A percentile compares a stretch with the other conserved stretches of the same genome.
phyloP scores from a whole-genome alignment of 2,113 vertebrate genomes.

The Mystacornis crossleyi region DNA sequence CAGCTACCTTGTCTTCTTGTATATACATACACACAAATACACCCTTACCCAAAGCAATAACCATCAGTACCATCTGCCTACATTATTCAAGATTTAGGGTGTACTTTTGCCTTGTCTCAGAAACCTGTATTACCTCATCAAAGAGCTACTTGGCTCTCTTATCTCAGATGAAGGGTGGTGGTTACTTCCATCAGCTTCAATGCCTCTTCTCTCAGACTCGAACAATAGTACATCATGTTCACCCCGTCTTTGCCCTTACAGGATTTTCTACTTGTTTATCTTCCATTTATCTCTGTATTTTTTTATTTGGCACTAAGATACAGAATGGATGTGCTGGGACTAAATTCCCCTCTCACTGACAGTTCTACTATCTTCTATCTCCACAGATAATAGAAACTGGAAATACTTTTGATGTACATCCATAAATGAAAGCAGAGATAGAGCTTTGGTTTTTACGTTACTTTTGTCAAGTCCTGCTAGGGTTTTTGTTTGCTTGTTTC shows the following conservation, averaged over 20 bases:
- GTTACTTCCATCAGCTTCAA: constrained; percentile 22
- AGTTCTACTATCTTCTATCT: neutral
- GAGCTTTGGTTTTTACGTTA: neutral
- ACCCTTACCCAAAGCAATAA: constrained; percentile 1
- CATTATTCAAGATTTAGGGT: neutral
- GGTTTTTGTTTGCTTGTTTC: neutral
- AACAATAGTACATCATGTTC: neutral
- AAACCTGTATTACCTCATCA: constrained; percentile 41
- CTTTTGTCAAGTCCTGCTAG: neutral
- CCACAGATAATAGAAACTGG: neutral
- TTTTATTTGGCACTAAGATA: constrained; percentile 39
- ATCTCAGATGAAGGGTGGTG: neutral
- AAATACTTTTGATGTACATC: neutral
- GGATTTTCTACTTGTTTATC: neutral
- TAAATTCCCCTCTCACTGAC: neutral
- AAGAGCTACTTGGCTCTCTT: constrained; percentile 9
- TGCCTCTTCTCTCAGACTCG: neutral
- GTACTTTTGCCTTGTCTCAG: neutral
- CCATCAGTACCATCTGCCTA: neutral
- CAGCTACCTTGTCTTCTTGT: neutral
- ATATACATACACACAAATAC: neutral
- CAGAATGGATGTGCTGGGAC: neutral
- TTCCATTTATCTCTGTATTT: neutral
- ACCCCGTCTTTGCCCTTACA: neutral
- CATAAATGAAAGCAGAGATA: neutral